Conservation (phyloP, 37 sponge, comb jelly and placozoan genomes). For the Corticium candelabrum region DNA sequence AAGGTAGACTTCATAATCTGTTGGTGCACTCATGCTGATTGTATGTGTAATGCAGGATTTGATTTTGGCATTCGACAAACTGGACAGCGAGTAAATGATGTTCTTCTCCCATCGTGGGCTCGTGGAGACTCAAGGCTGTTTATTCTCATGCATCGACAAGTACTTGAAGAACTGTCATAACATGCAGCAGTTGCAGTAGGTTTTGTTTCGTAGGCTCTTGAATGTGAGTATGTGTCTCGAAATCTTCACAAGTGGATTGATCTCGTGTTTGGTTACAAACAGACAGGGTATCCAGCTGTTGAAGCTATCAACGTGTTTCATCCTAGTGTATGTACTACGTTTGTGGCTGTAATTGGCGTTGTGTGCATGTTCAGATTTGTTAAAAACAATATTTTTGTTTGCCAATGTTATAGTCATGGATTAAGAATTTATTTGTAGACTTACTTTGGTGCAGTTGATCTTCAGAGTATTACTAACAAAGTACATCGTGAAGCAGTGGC, state of each 20-base stretch:
- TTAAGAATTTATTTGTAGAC: conserved; percentile 68
- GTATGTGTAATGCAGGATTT: conserved; percentile 31
- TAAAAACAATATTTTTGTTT: not conserved
- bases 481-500: conserved; percentile 61
- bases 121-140: conserved; percentile 56
- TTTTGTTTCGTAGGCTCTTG: conserved; percentile 63
- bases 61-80: conserved; percentile 85
- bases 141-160: conserved; percentile 86
- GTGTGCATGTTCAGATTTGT: not conserved
- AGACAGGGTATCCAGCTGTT: conserved; percentile 78
- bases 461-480: conserved; percentile 46
- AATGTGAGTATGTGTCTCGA: conserved; percentile 84
- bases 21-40: not conserved
- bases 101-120: conserved; percentile 89
- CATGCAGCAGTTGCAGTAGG: not conserved
- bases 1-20: conserved; percentile 27
- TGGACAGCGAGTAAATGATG: conserved; percentile 69
- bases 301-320: conserved; percentile 97
- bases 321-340: conserved; percentile 27
- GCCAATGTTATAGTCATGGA: too few species aligned
- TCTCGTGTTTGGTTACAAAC: conserved; percentile 94
- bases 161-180: too few species aligned
- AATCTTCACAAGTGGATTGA: conserved; percentile 94
- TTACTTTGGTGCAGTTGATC: conserved; percentile 66
- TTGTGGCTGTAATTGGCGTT: not conserved